Evolutionary conservation across 2,888 invertebrate species (phyloP), one percentile per base, ranked within the genome.

Genomic region (Caenorhabditis sp.): DNA sequence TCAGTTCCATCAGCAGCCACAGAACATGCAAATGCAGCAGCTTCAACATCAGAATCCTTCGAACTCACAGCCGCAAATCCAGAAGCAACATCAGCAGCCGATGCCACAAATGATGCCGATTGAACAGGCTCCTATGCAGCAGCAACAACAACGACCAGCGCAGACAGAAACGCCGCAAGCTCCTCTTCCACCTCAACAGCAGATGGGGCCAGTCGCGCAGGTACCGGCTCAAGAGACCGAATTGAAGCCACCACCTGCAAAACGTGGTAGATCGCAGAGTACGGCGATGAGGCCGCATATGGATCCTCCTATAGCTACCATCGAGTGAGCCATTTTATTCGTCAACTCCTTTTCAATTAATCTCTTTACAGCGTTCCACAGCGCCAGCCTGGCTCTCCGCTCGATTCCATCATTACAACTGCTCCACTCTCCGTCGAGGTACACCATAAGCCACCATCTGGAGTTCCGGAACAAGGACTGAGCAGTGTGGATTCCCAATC

Each of bases 371-470:
- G 43, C 9, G 26, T 11, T 2, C 27, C 4, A 9, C 7, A 13
- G n/a, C 48, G 27, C 4, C 17, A 7, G n/a, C 20, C 37, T n/a
- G 52, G 39, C 6, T 59, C 58, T 8, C 80, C 80, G n/a, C 43
- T 80, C n/a, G 77, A 80, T 24, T 74, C 74, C 8, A 78, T 78
- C 45, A 80, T 80, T 46, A 80, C 80, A 2, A 66, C 77, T 2
- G 66, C 68, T 11, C 80, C 80, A 2, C 55, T 80, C 13, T 45
- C 58, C 8, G 24, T 68, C 24, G 68, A 68, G 32, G 59, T 59
- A 2, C 15, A 58, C n/a, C 41, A 59, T 13, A 32, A 52, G 8
- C 9, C 27, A 0, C 7, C 27, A 2, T n/a, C 20, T 5, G 11
- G 27, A 15, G 9, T 24, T 0, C 17, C 37, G 20, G 41, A 32